phyloP scores from a whole-genome alignment of 2,888 invertebrate genomes.

The Xanthostigma xanthostigma region DNA sequence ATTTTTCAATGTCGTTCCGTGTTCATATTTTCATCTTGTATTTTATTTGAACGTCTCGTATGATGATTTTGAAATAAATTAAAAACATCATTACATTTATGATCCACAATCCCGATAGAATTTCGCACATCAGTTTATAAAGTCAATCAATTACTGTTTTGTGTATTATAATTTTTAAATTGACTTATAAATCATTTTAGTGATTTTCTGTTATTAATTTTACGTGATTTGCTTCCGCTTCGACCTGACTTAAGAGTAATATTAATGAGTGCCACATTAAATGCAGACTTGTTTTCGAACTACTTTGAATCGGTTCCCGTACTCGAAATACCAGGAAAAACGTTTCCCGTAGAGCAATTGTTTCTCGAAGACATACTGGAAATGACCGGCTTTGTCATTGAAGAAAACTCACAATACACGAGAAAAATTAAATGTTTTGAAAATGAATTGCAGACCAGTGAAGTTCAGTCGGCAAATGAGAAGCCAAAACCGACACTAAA shows the following conservation, averaged over 20 bases:
- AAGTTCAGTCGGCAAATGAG: conserved; percentile 36
- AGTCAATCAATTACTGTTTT: background rate
- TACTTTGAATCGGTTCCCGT: conserved; percentile 73
- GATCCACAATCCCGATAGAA: background rate
- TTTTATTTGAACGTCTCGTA: too few relatives aligned
- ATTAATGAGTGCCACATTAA: conserved; percentile 88
- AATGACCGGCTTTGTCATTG: conserved; percentile 39
- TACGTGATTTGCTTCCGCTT: conserved; percentile 57
- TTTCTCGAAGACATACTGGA: conserved; percentile 74
- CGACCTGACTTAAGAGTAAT: conserved; percentile 67
- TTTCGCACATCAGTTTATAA: background rate
- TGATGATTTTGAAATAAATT: background rate
- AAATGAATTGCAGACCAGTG: conserved; percentile 47
- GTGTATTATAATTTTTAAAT: background rate
- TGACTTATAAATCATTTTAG: conserved; percentile 26
- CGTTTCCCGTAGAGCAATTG: conserved; percentile 68
- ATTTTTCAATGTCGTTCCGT: too few relatives aligned
- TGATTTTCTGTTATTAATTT: conserved; percentile 73
- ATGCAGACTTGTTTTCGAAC: conserved; percentile 66
- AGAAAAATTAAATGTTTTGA: conserved; percentile 50
- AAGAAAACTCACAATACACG: conserved; percentile 45
- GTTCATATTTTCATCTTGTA: too few relatives aligned
- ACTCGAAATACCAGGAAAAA: conserved; percentile 68
- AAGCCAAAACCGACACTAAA: conserved; percentile 43
- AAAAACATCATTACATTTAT: background rate